phyloP scores from a whole-genome alignment of 2,113 vertebrate species.

The Sterna hirundo region DNA sequence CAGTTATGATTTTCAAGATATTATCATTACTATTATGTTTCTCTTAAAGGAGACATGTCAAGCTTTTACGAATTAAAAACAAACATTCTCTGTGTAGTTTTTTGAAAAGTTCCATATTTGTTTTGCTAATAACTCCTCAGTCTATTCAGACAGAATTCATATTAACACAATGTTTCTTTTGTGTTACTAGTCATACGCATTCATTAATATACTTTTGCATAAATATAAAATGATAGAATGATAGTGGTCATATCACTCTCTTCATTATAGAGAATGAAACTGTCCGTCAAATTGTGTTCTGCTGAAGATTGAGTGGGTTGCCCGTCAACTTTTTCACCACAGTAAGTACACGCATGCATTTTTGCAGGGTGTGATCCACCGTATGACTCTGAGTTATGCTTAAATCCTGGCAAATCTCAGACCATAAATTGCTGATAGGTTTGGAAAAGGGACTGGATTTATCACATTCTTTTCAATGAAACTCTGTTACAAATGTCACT shows the following conservation, averaged over 20 bases:
- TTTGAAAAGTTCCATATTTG: background rate
- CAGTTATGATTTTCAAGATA: conserved; percentile 50
- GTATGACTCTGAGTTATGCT: background rate
- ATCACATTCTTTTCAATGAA: background rate
- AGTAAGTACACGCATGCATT: background rate
- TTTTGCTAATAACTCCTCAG: background rate
- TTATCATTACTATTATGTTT: conserved; percentile 16
- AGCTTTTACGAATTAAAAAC: background rate
- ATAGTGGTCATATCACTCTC: background rate
- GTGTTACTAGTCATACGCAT: background rate
- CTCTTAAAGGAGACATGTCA: conserved; percentile 20
- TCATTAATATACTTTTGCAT: background rate
- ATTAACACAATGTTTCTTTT: background rate
- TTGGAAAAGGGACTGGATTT: background rate
- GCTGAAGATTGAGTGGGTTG: background rate
- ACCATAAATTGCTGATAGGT: background rate
- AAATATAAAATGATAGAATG: background rate
- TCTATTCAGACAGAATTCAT: background rate
- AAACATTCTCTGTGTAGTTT: background rate
- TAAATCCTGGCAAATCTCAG: background rate
- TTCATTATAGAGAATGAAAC: background rate
- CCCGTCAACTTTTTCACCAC: background rate
- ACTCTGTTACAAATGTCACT: background rate
- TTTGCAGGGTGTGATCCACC: background rate
- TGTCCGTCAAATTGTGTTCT: background rate